A percentile compares a stretch with the other conserved stretches of the same genome.
Conservation (phyloP, 2,888 invertebrate species). For the Nymphalis urticae region DNA sequence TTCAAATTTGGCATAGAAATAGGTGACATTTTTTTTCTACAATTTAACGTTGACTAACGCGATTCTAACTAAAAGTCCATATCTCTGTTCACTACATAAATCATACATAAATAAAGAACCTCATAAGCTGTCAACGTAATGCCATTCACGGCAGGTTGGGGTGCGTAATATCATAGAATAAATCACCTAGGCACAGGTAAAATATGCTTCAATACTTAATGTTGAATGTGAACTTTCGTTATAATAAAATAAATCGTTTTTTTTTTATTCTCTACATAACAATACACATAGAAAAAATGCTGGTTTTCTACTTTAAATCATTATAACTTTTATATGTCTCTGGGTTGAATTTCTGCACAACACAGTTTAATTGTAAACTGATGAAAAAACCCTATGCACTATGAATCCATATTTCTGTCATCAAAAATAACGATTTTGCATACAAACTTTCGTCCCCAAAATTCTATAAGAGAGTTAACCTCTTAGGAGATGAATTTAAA, state of each 20-base stretch:
- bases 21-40: slow-evolving; percentile 1
- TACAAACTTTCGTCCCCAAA: too few relatives aligned
- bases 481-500: too few relatives aligned
- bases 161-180: slow-evolving; percentile 77
- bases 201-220: slow-evolving; percentile 74
- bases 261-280: neutral
- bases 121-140: slow-evolving; percentile 79
- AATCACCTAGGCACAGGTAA: slow-evolving; percentile 68
- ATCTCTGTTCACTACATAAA: slow-evolving; percentile 77
- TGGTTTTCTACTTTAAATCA: neutral
- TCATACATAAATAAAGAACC: slow-evolving; percentile 78
- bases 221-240: slow-evolving; percentile 69
- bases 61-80: slow-evolving; percentile 50
- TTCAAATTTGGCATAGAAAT: neutral
- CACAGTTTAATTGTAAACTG: too few relatives aligned
- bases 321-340: too few relatives aligned
- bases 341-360: too few relatives aligned
- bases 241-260: slow-evolving; percentile 18
- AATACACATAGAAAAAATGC: neutral
- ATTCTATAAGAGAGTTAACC: too few relatives aligned
- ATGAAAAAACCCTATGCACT: too few relatives aligned
- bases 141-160: slow-evolving; percentile 73
- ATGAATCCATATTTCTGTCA: too few relatives aligned
- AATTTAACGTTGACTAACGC: slow-evolving; percentile 38
- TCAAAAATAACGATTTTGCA: too few relatives aligned